Percentiles rank a stretch among this genome's conserved stretches.
phyloP scores from a whole-genome alignment of 2,113 vertebrate genomes.

The Silurus asotus region DNA sequence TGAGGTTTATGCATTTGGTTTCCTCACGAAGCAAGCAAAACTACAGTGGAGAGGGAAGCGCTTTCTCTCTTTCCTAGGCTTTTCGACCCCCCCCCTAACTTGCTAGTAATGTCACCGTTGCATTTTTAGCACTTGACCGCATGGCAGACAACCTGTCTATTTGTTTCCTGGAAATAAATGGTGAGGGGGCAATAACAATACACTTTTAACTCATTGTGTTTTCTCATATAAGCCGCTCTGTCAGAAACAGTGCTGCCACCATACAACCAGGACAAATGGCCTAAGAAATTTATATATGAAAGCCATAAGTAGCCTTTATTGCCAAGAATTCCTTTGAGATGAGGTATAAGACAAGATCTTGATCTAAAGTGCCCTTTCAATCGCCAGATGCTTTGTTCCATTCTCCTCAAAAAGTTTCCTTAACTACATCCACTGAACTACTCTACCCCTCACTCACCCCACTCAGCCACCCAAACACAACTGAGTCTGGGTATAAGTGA shows the following conservation, averaged over 20 bases:
- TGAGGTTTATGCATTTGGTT: constrained; percentile 65
- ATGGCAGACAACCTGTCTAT: constrained; percentile 28
- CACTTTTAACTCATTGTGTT: constrained; percentile 52
- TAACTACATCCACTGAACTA: constrained; percentile 19
- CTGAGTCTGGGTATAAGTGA: constrained; percentile 48
- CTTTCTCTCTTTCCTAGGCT: constrained; percentile 46
- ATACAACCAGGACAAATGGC: constrained; percentile 16
- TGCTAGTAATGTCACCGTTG: constrained; percentile 61
- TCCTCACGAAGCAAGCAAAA: constrained; percentile 70
- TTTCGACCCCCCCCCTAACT: constrained; percentile 38
- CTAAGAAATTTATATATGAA: neutral
- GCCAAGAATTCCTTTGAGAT: constrained; percentile 49
- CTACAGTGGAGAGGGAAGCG: constrained; percentile 67
- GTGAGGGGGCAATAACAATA: constrained; percentile 40
- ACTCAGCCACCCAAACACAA: constrained; percentile 27
- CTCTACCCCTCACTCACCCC: constrained; percentile 36
- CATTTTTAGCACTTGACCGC: constrained; percentile 23
- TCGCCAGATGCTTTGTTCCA: constrained; percentile 33
- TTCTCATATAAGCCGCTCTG: constrained; percentile 25
- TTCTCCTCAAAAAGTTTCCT: constrained; percentile 29
- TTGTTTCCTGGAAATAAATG: constrained; percentile 43
- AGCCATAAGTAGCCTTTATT: constrained; percentile 26
- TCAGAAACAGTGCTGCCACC: constrained; percentile 23
- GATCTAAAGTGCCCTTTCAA: constrained; percentile 34
- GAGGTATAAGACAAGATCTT: constrained; percentile 39